Evolutionary conservation across 1,140 invertebrate genomes (phyloP).

Genomic region (Drosophila grimshawi): DNA sequence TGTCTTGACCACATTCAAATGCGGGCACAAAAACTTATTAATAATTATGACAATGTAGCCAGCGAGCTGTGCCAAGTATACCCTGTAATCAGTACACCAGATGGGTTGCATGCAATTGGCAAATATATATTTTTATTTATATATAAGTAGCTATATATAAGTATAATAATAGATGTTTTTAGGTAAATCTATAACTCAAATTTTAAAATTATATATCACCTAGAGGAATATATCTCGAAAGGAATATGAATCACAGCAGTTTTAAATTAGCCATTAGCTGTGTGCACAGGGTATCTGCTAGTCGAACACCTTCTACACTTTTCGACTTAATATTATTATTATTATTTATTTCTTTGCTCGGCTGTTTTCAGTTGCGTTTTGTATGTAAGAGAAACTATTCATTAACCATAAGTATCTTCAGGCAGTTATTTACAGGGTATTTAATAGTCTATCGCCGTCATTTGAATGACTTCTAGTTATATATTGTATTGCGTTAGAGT

Average conservation of each 20-base stretch:
- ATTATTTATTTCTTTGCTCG: neutral
- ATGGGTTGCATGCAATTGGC: neutral
- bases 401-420: neutral
- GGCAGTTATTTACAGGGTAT: neutral
- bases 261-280: no score
- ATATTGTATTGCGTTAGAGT: conserved; percentile 13
- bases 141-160: no score
- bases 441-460: neutral
- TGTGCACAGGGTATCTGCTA: neutral
- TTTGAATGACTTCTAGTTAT: neutral
- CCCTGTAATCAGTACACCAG: neutral
- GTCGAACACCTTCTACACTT: neutral
- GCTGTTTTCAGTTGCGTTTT: neutral
- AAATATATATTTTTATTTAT: no score
- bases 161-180: no score
- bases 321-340: neutral
- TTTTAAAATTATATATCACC: no score
- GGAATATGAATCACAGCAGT: no score
- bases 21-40: conserved; percentile 58
- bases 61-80: conserved; percentile 5
- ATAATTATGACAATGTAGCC: conserved; percentile 73
- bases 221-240: no score
- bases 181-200: no score
- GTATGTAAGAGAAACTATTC: no score
- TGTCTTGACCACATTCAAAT: conserved; percentile 73